Conservation (phyloP, 2,797 vertebrate genomes). For the Spatula versicolor region DNA sequence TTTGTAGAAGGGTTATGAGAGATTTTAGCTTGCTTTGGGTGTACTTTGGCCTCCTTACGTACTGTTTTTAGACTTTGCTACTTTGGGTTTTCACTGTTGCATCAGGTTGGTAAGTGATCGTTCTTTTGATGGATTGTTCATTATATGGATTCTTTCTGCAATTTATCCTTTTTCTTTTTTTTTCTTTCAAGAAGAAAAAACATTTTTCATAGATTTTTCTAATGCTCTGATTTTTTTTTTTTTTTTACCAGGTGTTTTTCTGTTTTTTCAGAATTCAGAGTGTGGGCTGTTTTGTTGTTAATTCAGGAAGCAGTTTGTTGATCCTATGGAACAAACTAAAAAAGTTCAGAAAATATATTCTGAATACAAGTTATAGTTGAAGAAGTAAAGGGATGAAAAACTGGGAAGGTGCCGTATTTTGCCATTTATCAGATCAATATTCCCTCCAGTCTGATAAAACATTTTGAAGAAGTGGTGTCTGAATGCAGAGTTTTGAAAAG, state of each 20-base stretch:
- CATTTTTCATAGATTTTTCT: background rate
- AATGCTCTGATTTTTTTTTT: background rate
- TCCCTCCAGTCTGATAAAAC: background rate
- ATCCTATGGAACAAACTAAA: background rate
- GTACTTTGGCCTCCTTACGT: background rate
- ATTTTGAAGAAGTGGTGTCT: background rate
- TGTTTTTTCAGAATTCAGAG: background rate
- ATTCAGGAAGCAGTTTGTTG: background rate
- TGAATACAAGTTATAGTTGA: background rate
- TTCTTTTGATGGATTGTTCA: background rate
- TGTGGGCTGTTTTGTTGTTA: background rate
- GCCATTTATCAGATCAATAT: background rate
- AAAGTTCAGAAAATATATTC: background rate
- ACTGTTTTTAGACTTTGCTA: background rate
- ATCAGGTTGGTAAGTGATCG: background rate
- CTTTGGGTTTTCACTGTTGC: background rate
- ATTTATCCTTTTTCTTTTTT: background rate
- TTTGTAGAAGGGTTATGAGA: background rate
- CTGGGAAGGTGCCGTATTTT: constrained; percentile 1
- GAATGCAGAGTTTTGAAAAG: background rate
- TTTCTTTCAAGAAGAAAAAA: background rate
- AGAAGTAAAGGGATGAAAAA: background rate
- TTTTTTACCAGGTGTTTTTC: background rate
- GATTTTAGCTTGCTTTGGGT: background rate
- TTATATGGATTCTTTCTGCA: background rate